Conservation (phyloP, 64 coral and sea anemone genomes). For the Pocillopora verrucosa region DNA sequence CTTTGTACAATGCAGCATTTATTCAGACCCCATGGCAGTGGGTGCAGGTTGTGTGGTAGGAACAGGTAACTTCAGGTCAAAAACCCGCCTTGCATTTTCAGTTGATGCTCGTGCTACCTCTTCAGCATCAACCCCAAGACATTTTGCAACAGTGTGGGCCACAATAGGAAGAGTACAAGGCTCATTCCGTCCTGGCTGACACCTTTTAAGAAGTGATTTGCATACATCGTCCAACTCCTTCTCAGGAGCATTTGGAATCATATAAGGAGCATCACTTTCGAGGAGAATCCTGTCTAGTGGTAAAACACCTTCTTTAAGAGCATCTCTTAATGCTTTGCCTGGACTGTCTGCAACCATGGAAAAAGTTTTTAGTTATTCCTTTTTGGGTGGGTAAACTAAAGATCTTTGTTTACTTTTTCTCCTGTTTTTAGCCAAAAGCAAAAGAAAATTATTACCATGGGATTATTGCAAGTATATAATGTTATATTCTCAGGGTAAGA, state of each 20-base stretch:
- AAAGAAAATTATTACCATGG: too few species aligned
- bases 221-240: slow-evolving; percentile 76
- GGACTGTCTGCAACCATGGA: slow-evolving; percentile 44
- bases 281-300: slow-evolving; percentile 90
- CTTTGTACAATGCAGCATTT: background rate
- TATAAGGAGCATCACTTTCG: slow-evolving; percentile 97
- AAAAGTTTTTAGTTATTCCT: background rate
- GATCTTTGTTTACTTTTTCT: too few species aligned
- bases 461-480: too few species aligned
- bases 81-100: slow-evolving; percentile 81
- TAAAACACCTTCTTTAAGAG: slow-evolving; percentile 81
- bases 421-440: too few species aligned
- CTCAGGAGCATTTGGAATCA: slow-evolving; percentile 93
- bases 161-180: slow-evolving; percentile 92
- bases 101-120: slow-evolving; percentile 78
- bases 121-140: slow-evolving; percentile 73
- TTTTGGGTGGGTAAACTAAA: too few species aligned
- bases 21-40: background rate
- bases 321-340: slow-evolving; percentile 81
- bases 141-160: slow-evolving; percentile 82
- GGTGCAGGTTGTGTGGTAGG: background rate
- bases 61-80: slow-evolving; percentile 62
- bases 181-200: slow-evolving; percentile 91
- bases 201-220: slow-evolving; percentile 76
- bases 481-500: too few species aligned